phyloP scores from a whole-genome alignment of 2,888 invertebrate species.

The Ophion costatus region DNA sequence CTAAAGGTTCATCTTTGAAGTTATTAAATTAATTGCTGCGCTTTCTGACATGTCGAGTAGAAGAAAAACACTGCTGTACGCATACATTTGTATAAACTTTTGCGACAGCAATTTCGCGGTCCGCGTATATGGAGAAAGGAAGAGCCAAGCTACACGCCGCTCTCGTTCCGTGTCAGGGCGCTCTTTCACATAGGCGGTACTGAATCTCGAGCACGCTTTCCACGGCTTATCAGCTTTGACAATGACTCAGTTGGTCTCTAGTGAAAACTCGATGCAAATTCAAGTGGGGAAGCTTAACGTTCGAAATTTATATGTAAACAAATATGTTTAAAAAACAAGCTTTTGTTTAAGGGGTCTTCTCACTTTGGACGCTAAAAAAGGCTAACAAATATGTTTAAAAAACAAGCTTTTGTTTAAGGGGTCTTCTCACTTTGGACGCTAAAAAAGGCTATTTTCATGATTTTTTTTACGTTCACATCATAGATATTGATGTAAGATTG shows the following conservation, averaged over 20 bases:
- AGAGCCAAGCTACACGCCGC: conserved; percentile 50
- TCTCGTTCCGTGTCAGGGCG: conserved; percentile 32
- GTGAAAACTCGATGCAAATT: not conserved
- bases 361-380: no score
- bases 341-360: no score
- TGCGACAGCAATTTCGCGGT: conserved; percentile 38
- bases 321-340: no score
- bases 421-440: no score
- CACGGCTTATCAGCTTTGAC: conserved; percentile 47
- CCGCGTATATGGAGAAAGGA: conserved; percentile 64
- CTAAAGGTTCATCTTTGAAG: conserved; percentile 63
- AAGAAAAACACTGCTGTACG: conserved; percentile 43
- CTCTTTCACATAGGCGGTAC: conserved; percentile 39
- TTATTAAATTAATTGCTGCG: conserved; percentile 74
- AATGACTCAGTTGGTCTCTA: conserved; percentile 1
- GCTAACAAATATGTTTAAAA: no score
- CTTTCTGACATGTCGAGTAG: conserved; percentile 63
- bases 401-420: no score
- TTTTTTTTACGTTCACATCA: no score
- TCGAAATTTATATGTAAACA: no score
- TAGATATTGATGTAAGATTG: no score
- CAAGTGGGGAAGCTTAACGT: not conserved
- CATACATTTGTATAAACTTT: conserved; percentile 43
- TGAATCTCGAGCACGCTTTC: conserved; percentile 47
- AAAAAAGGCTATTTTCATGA: no score